Base-by-base conservation (phyloP, 2,113 vertebrate genomes). In the Petrocephalus microphthalmus region DNA sequence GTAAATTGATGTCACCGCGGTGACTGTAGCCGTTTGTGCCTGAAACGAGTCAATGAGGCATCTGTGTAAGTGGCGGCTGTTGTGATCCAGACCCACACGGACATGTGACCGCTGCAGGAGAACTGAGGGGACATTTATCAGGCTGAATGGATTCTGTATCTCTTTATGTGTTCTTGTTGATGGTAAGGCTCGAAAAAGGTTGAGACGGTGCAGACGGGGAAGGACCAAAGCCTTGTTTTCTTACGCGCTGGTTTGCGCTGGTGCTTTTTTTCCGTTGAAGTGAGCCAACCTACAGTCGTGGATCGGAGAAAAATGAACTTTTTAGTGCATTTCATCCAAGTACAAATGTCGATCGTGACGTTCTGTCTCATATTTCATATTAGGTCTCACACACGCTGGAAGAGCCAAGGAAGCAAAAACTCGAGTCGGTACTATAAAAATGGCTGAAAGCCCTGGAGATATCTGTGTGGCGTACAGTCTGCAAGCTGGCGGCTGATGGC, bases 401-500 rank as follows among this genome's bases (percentile, higher is more conserved):
- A 51, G 45, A 84, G 45, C 25, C 10, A 25, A 51, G 22, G 10
- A 52, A 49, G 52, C 82, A 86, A 22, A 37, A 53, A 33, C 49
- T 6, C n/a, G 42, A 64, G 20, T 33, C 8, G 2, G 19, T 57
- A 87, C 42, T 67, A 45, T 20, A 64, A 67, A 51, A 87, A 29
- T 52, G 7, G 25, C 20, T 87, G 5, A 86, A 86, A 57, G 85
- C 47, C 33, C 22, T 78, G 67, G 60, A 1, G 7, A 19, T 17
- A 33, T 25, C 22, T 71, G 42, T 20, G 51, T 19, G 45, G 22
- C 10, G 0, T 60, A n/a, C 7, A 2, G 37, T 45, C 37, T 29
- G 17, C 74, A 88, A n/a, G 15, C 64, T 7, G 47, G 67, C n/a
- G 54, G 29, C 86, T 83, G 88, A 74, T 64, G n/a, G 60, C n/a